These are phyloP conservation scores for Nephila pilipes DNA, from an alignment of 1,140 invertebrate species.

Conservation along the genomic window DNA sequence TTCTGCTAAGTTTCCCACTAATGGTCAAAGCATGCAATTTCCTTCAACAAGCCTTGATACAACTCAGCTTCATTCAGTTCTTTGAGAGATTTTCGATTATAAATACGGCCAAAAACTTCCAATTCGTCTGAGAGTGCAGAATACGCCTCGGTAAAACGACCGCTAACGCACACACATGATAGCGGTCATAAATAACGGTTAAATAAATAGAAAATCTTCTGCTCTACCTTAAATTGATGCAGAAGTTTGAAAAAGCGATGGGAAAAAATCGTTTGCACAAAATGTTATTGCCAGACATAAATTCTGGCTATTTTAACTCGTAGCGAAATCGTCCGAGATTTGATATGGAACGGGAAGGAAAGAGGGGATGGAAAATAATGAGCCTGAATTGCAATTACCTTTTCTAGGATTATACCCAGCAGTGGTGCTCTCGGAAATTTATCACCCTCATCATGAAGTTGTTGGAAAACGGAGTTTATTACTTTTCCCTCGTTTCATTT, in stretches of 20 bases:
- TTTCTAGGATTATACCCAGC: background rate
- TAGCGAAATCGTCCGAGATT: slow-evolving; percentile 1
- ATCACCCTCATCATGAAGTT: background rate
- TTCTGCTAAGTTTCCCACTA: too few relatives aligned
- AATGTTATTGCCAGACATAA: slow-evolving; percentile 43
- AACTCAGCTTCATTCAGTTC: background rate
- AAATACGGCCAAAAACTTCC: background rate
- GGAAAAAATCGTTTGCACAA: background rate
- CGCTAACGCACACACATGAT: background rate
- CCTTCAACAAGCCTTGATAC: too few relatives aligned
- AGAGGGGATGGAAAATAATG: background rate
- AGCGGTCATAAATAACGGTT: background rate
- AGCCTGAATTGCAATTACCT: background rate
- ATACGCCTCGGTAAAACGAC: background rate
- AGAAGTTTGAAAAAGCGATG: background rate
- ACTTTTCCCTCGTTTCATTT: background rate
- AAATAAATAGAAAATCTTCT: slow-evolving; percentile 19
- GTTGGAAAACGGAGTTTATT: background rate
- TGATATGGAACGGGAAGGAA: background rate
- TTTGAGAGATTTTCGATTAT: background rate
- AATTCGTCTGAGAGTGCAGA: background rate
- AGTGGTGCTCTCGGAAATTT: background rate
- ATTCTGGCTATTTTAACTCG: slow-evolving; percentile 29
- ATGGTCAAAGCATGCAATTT: too few relatives aligned
- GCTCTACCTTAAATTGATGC: background rate